These are phyloP conservation scores for Entomyzon cyanotis DNA, from an alignment of 2,113 vertebrate species.

Conservation along the genomic window DNA sequence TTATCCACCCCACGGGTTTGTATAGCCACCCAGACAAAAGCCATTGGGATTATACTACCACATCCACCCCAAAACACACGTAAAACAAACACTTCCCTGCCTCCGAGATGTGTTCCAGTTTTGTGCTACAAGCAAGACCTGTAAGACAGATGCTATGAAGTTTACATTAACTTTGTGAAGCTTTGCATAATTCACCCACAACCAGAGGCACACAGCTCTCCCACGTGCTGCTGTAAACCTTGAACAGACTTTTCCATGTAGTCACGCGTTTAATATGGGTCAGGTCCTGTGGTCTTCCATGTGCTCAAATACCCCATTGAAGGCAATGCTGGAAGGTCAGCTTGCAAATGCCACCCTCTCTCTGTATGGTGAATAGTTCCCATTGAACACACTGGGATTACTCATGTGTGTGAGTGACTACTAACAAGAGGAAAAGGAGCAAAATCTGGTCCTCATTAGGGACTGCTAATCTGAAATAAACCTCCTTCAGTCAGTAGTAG, in stretches of 20 bases:
- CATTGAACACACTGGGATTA: slow-evolving; percentile 40
- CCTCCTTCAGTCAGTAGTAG: neutral
- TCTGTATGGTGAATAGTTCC: slow-evolving; percentile 21
- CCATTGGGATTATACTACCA: neutral
- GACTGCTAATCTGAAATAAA: neutral
- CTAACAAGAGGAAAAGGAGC: neutral
- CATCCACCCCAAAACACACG: neutral
- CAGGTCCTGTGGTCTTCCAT: slow-evolving; percentile 1
- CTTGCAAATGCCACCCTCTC: slow-evolving; percentile 6
- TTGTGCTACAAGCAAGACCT: neutral
- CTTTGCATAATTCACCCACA: neutral
- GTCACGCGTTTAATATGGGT: neutral
- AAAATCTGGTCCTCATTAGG: slow-evolving; percentile 3
- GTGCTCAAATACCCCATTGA: slow-evolving; percentile 43
- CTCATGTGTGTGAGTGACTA: slow-evolving; percentile 20
- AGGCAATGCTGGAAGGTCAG: neutral
- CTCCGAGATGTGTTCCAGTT: neutral
- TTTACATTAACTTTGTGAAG: neutral
- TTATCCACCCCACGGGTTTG: no score
- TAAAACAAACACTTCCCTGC: neutral
- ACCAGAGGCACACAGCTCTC: neutral
- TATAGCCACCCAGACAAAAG: neutral
- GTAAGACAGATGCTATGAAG: neutral
- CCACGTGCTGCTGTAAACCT: neutral
- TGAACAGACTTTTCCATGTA: slow-evolving; percentile 26